Percentiles rank a stretch among this genome's conserved stretches.
These are phyloP conservation scores for Cyanoderma ruficeps DNA, from an alignment of 2,113 vertebrate species.

Conservation along the genomic window DNA sequence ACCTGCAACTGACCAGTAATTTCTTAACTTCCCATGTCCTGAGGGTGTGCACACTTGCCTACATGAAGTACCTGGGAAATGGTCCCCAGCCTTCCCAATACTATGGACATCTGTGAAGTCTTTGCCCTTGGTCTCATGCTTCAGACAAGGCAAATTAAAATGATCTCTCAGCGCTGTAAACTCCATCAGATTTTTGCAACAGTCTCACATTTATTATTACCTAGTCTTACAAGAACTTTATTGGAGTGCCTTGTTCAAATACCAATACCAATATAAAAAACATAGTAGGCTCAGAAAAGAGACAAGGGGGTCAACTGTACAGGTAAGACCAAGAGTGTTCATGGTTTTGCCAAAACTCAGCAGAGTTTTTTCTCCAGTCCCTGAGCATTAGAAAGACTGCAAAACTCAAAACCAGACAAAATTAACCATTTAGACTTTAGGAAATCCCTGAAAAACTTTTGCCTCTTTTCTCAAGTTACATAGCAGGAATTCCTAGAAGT, in stretches of 20 bases:
- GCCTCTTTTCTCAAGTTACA: not conserved
- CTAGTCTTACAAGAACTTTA: not conserved
- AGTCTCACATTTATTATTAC: not conserved
- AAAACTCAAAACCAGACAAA: not conserved
- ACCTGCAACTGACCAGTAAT: not conserved
- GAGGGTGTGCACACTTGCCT: not conserved
- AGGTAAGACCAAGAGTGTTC: not conserved
- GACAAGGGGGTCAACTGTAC: rapidly evolving
- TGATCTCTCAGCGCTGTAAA: not conserved
- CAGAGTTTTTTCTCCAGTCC: not conserved
- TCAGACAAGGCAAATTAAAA: not conserved
- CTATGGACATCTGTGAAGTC: not conserved
- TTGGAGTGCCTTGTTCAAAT: not conserved
- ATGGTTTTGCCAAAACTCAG: not conserved
- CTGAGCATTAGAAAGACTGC: not conserved
- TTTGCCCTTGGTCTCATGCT: not conserved
- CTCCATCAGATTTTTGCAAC: not conserved
- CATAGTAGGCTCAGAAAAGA: not conserved
- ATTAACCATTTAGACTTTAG: not conserved
- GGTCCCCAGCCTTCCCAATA: not conserved
- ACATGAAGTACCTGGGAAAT: not conserved
- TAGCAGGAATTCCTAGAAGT: not conserved
- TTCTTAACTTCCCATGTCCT: not conserved
- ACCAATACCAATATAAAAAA: not conserved
- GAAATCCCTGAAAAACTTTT: not conserved